phyloP scores from a whole-genome alignment of 2,113 vertebrate genomes.

The Chauna torquata region DNA sequence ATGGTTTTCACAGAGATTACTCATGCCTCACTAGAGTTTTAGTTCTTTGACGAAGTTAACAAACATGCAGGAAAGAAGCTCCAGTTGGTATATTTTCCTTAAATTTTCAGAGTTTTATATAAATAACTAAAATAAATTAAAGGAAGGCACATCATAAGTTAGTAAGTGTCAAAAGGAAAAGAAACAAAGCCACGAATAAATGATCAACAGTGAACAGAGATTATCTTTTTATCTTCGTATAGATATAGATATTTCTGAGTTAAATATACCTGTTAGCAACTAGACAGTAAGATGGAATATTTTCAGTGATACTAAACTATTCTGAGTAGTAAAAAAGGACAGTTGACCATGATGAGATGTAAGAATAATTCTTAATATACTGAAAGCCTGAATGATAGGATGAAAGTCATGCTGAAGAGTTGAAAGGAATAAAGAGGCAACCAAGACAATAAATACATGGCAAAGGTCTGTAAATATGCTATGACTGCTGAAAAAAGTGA shows the following conservation, averaged over 20 bases:
- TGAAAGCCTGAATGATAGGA: background rate
- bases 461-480: background rate
- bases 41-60: background rate
- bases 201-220: background rate
- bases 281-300: rapidly evolving
- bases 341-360: rapidly evolving
- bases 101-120: background rate
- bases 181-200: background rate
- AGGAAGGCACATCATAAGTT: rapidly evolving
- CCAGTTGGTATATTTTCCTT: background rate
- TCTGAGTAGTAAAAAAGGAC: background rate
- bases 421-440: background rate
- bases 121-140: background rate
- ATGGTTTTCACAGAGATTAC: background rate
- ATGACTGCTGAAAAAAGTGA: background rate
- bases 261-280: background rate
- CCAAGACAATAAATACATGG: background rate
- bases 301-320: background rate
- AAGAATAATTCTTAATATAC: background rate
- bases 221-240: rapidly evolving
- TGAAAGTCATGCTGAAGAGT: background rate
- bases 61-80: background rate
- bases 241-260: background rate
- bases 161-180: background rate
- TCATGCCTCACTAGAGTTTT: background rate